phyloP scores from a whole-genome alignment of 2,113 vertebrate species.

The Alexandromys fortis region DNA sequence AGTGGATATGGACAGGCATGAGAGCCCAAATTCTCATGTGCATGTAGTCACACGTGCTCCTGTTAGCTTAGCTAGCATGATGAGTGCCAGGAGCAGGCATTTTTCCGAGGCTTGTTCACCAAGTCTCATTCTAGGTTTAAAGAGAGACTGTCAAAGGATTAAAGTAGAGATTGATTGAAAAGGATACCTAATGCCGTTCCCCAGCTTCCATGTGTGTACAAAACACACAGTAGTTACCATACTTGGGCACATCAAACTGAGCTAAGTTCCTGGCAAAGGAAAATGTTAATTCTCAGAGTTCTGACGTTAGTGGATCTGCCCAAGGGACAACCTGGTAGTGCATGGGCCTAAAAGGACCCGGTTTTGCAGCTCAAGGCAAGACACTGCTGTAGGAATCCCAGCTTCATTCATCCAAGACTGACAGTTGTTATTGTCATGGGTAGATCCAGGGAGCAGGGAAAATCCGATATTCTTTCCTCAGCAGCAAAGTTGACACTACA shows the following conservation, averaged over 20 bases:
- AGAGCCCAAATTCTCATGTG: not conserved
- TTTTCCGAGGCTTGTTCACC: no score
- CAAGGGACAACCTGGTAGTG: rapidly evolving
- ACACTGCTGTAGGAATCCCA: not conserved
- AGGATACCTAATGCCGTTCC: no score
- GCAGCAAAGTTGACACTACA: not conserved
- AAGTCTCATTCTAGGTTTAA: not conserved
- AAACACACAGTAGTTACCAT: not conserved
- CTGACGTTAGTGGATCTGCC: rapidly evolving
- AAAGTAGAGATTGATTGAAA: not conserved
- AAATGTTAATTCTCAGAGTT: not conserved
- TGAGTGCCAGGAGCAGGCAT: not conserved
- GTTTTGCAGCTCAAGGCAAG: not conserved
- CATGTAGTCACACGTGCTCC: not conserved
- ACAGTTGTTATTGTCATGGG: not conserved
- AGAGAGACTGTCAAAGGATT: not conserved
- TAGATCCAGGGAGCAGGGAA: no score
- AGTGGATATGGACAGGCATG: not conserved
- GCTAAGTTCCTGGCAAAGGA: not conserved
- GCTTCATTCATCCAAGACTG: not conserved
- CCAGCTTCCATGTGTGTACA: not conserved
- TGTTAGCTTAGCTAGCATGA: not conserved
- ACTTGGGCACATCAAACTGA: not conserved
- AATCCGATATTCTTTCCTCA: not conserved
- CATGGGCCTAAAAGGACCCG: rapidly evolving